phyloP scores from a whole-genome alignment of 2,113 vertebrate species.

The Laterallus jamaicensis region DNA sequence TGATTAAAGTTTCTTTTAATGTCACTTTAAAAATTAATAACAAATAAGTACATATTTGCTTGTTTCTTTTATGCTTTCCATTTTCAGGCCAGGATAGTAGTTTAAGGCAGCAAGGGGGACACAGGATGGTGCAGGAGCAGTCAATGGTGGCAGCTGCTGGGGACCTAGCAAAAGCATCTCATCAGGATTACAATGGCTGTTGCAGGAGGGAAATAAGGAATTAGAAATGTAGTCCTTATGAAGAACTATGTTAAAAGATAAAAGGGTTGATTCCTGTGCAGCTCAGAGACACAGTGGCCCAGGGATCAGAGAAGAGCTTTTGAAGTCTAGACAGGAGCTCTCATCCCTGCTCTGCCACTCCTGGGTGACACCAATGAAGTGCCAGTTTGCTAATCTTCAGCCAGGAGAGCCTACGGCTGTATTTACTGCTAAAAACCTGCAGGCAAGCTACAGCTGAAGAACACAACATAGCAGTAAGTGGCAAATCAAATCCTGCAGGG shows the following conservation, averaged over 20 bases:
- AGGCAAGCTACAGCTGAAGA: not conserved
- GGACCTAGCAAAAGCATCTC: not conserved
- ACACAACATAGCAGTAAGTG: not conserved
- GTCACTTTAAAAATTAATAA: not conserved
- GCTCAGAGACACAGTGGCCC: not conserved
- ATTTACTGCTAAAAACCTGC: not conserved
- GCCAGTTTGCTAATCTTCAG: not conserved
- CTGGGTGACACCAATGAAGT: not conserved
- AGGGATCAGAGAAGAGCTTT: constrained; percentile 6
- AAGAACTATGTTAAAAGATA: not conserved
- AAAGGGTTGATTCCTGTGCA: not conserved
- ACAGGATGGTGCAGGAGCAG: not conserved
- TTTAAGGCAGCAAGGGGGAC: not conserved
- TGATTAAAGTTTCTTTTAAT: not conserved
- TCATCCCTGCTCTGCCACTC: not conserved
- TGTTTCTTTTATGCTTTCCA: not conserved
- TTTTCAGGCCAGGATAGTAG: not conserved
- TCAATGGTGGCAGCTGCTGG: not conserved
- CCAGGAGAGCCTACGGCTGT: not conserved
- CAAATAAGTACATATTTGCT: not conserved
- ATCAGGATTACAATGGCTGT: not conserved
- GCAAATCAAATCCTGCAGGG: not conserved
- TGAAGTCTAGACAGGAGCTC: constrained; percentile 15
- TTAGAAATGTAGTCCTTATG: not conserved
- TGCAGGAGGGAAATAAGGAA: not conserved